Conservation (phyloP, 2,888 invertebrate genomes). For the Heliconius hortense region DNA sequence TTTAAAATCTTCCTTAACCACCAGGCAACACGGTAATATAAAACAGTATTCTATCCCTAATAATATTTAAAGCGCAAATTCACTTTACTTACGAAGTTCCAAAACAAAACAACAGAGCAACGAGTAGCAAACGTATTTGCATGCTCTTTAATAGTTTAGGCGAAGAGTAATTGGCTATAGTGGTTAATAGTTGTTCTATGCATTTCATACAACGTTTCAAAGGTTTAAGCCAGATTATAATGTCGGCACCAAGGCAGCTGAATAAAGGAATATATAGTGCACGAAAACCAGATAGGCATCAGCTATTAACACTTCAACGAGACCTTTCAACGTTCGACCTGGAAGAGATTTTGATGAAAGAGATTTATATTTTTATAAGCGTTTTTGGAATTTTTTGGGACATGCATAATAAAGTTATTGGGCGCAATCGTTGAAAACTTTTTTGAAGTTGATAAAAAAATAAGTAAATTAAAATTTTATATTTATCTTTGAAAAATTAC, state of each 20-base stretch:
- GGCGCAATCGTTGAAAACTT: background rate
- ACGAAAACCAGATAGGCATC: conserved; percentile 64
- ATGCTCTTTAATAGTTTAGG: conserved; percentile 40
- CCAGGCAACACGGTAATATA: too few relatives aligned
- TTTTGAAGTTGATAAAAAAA: too few relatives aligned
- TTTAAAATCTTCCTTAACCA: too few relatives aligned
- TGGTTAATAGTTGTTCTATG: conserved; percentile 36
- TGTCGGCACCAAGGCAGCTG: conserved; percentile 17
- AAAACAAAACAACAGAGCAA: background rate
- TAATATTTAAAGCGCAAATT: background rate
- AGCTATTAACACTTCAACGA: conserved; percentile 64
- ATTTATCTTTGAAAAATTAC: too few relatives aligned
- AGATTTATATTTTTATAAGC: conserved; percentile 6
- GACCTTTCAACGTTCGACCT: conserved; percentile 38
- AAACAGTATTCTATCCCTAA: background rate
- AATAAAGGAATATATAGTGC: conserved; percentile 35
- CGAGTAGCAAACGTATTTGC: background rate
- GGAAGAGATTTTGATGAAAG: conserved; percentile 34
- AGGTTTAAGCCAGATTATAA: conserved; percentile 33
- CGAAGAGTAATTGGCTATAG: conserved; percentile 50
- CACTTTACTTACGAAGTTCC: background rate
- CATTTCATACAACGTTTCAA: conserved; percentile 30
- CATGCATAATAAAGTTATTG: background rate
- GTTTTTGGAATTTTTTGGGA: background rate
- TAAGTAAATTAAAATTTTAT: too few relatives aligned